phyloP scores from a whole-genome alignment of 2,113 vertebrate genomes.

The Heptranchias perlo region DNA sequence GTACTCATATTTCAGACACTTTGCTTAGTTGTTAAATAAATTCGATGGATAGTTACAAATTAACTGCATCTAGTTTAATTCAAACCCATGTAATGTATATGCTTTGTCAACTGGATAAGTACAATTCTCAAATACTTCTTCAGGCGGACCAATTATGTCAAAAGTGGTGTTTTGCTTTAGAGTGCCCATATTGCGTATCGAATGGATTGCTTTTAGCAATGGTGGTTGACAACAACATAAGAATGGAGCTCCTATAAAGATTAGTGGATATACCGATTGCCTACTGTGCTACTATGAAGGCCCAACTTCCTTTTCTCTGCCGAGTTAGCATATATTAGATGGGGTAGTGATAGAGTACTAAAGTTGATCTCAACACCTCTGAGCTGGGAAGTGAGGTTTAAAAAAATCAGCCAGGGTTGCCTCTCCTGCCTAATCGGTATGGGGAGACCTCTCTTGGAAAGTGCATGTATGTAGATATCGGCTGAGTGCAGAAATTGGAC shows the following conservation, averaged over 20 bases:
- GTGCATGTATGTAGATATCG: not conserved
- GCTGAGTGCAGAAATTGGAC: not conserved
- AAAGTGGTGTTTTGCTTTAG: not conserved
- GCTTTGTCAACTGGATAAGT: not conserved
- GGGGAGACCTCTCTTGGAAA: not conserved
- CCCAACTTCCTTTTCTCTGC: not conserved
- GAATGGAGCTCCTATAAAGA: not conserved
- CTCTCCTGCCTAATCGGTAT: not conserved
- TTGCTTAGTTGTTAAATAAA: not conserved
- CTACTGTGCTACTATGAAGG: not conserved
- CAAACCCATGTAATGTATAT: not conserved
- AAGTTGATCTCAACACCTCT: not conserved
- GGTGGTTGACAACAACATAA: not conserved
- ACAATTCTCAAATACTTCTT: not conserved
- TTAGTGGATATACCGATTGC: not conserved
- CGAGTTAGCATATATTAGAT: not conserved
- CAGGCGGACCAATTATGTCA: not conserved
- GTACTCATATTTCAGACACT: not conserved
- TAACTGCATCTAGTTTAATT: not conserved
- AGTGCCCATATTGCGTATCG: not conserved
- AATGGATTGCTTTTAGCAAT: not conserved
- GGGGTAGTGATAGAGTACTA: not conserved
- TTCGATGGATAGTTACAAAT: not conserved
- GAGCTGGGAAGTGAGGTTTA: not conserved
- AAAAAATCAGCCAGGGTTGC: not conserved